These are phyloP conservation scores for Druceiella hillmani DNA, from an alignment of 2,888 invertebrate species.

Conservation along the genomic window DNA sequence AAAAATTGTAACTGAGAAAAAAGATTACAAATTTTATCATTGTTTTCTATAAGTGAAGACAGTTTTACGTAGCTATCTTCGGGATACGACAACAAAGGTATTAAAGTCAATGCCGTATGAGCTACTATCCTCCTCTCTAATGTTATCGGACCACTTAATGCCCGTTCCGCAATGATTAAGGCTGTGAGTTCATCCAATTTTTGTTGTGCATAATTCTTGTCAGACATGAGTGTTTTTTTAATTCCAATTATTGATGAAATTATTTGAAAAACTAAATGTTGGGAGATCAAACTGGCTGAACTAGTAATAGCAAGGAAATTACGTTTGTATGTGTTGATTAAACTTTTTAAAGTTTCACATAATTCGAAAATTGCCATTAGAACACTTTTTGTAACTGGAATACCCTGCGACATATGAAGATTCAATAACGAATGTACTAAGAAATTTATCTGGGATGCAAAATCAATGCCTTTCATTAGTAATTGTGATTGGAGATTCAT, in stretches of 20 bases:
- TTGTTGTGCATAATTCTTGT: constrained; percentile 60
- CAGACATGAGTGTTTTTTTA: constrained; percentile 60
- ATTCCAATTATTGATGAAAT: constrained; percentile 60
- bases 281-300: constrained; percentile 69
- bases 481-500: constrained; percentile 42
- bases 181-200: constrained; percentile 68
- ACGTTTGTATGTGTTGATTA: constrained; percentile 64
- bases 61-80: constrained; percentile 61
- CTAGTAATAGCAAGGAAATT: constrained; percentile 66
- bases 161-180: constrained; percentile 66
- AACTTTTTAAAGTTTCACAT: constrained; percentile 73
- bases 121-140: constrained; percentile 59
- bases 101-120: constrained; percentile 61
- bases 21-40: constrained; percentile 59
- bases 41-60: constrained; percentile 56
- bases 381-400: constrained; percentile 72
- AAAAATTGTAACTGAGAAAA: constrained; percentile 52
- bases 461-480: constrained; percentile 56
- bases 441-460: constrained; percentile 60
- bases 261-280: constrained; percentile 74
- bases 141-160: constrained; percentile 59
- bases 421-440: constrained; percentile 57
- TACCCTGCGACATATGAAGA: constrained; percentile 62
- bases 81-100: constrained; percentile 55
- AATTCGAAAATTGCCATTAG: constrained; percentile 73